Conservation (phyloP, 2,888 invertebrate species). For the Pelosia muscerda region DNA sequence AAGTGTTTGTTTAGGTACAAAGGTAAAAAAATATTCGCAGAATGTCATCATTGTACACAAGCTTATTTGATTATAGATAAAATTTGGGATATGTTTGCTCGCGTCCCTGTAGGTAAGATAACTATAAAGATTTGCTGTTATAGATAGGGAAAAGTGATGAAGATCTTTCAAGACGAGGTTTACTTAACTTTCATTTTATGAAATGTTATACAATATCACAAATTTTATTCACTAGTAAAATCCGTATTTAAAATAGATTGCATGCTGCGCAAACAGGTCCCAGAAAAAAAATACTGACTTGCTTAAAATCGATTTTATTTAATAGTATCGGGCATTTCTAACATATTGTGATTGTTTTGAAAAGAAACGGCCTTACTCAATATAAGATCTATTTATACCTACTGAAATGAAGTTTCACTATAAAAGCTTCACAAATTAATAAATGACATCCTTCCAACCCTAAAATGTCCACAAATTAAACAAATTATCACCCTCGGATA, state of each 20-base stretch:
- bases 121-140: slow-evolving; percentile 10
- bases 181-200: too few species aligned
- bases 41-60: slow-evolving; percentile 67
- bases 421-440: slow-evolving; percentile 30
- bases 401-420: neutral
- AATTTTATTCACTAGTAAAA: too few species aligned
- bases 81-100: slow-evolving; percentile 41
- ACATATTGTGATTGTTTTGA: neutral
- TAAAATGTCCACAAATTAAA: slow-evolving; percentile 55
- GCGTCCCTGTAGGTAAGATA: slow-evolving; percentile 27
- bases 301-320: too few species aligned
- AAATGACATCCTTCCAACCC: slow-evolving; percentile 59
- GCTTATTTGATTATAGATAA: slow-evolving; percentile 54
- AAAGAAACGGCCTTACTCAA: neutral
- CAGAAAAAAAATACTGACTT: too few species aligned
- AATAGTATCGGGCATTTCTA: neutral
- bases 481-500: slow-evolving; percentile 64
- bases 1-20: slow-evolving; percentile 65
- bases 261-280: too few species aligned
- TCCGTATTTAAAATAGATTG: too few species aligned
- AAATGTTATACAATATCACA: too few species aligned
- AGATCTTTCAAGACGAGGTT: too few species aligned
- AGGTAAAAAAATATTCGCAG: slow-evolving; percentile 58
- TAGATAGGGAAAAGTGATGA: neutral
- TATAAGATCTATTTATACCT: neutral